These are phyloP conservation scores for Acrocephalus kingi DNA, from an alignment of 2,113 vertebrate genomes.

Conservation along the genomic window DNA sequence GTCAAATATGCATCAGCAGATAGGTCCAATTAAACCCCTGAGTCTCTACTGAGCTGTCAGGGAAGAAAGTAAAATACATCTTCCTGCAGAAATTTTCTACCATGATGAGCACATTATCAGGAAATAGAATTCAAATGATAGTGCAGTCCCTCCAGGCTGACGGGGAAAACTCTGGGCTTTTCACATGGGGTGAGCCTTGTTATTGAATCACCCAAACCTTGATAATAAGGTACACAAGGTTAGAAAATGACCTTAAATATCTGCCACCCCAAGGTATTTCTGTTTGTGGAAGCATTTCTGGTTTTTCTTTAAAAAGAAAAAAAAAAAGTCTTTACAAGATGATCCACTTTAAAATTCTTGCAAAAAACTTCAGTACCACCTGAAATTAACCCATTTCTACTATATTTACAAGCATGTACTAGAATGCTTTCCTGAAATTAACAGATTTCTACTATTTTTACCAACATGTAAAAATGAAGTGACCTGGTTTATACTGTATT, in stretches of 20 bases:
- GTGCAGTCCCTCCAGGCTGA: slow-evolving; percentile 19
- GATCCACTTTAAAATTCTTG: neutral
- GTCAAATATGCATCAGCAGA: slow-evolving; percentile 11
- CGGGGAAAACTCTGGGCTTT: neutral
- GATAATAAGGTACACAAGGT: neutral
- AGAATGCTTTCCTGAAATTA: neutral
- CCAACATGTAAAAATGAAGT: neutral
- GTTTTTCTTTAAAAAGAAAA: neutral
- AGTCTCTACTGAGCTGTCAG: slow-evolving; percentile 39
- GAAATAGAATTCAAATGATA: slow-evolving; percentile 51
- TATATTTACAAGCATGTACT: neutral
- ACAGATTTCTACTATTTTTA: neutral
- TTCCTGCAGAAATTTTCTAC: slow-evolving; percentile 51
- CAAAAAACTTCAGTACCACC: neutral
- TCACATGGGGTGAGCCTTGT: neutral
- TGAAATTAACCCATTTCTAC: neutral
- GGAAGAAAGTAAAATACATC: slow-evolving; percentile 47
- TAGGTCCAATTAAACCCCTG: slow-evolving; percentile 39
- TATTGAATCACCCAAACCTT: neutral
- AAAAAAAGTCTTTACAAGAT: neutral
- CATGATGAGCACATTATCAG: slow-evolving; percentile 44
- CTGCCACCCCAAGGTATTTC: neutral
- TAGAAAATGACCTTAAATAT: slow-evolving; percentile 31
- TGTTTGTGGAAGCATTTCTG: neutral
- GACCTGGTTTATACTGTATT: neutral